Base-by-base conservation (phyloP, 1,140 invertebrate species). In the Argopecten irradians region DNA sequence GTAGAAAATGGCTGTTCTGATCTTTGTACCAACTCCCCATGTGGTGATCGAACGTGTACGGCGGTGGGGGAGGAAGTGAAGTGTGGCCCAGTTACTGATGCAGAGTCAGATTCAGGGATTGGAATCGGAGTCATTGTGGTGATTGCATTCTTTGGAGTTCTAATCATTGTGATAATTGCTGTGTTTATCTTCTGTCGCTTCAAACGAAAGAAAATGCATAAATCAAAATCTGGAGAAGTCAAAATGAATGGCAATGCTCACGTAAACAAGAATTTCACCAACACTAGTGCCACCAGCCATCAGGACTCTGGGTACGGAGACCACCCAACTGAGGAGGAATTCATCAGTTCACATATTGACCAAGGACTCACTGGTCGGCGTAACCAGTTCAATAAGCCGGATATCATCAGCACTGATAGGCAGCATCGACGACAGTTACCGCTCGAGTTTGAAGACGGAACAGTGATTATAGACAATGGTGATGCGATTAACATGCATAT, bases 161-260 rank as follows among this genome's bases (percentile, higher is more conserved):
- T 94, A 7, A 89, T 94, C n/a, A 93, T 94, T 28, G 93, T 92
- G 0, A 96, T 99, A 34, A 98, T 99, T 0, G 98, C 99, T 83
- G 97, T 99, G 5, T 99, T 99, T 95, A 99, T 99, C 7, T 83
- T 99, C 13, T 99, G 98, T 94, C 96, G 98, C 97, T 97, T 91
- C 89, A 89, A 86, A 92, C n/a, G 71, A 84, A 46, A 87, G 89
- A 84, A 84, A 86, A 55, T 41, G 86, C 43, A 82, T 85, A 84
- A 91, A 91, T 87, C 86, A 88, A 43, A 55, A 88, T 71, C 86
- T 55, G 34, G 36, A 0, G 13, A 33, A 32, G 41, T 43, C 33
- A 87, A 89, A 87, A 86, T 89, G 85, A 90, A 89, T 41, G 89
- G 87, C 35, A 89, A 90, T 90, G 89, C 86, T 46, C 85, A 90